These are phyloP conservation scores for Tridacna gigas DNA, from an alignment of 2,888 invertebrate genomes.

Conservation along the genomic window DNA sequence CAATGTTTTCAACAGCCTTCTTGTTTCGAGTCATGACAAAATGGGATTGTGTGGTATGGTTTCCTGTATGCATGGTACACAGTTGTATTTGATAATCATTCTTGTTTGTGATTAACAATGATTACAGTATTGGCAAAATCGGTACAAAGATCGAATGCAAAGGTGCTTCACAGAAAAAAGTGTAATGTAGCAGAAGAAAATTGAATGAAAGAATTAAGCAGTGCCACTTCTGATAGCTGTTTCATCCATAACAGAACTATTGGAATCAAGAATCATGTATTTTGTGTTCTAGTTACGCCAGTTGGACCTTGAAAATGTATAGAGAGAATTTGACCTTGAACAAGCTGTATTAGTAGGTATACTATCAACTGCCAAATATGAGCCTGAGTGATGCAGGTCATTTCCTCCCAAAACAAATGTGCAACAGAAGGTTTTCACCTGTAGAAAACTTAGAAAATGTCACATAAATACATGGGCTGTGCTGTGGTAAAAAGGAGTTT, in stretches of 20 bases:
- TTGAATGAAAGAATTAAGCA: constrained; percentile 30
- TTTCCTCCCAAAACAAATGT: too few species aligned
- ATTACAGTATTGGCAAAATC: background rate
- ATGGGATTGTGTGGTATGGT: too few species aligned
- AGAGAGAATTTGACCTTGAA: background rate
- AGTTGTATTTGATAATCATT: too few species aligned
- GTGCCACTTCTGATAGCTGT: constrained; percentile 19
- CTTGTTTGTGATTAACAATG: background rate
- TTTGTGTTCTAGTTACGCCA: background rate
- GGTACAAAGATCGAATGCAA: background rate
- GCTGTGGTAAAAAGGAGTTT: too few species aligned
- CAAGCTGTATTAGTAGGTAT: background rate
- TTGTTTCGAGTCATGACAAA: too few species aligned
- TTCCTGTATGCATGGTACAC: too few species aligned
- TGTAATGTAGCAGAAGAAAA: constrained; percentile 25
- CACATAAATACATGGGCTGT: too few species aligned
- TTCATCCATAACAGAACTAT: constrained; percentile 25
- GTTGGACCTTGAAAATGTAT: background rate
- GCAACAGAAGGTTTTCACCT: too few species aligned
- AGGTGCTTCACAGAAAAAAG: background rate
- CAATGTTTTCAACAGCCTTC: background rate
- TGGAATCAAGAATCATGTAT: constrained; percentile 12
- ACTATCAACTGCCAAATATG: background rate
- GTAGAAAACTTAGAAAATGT: too few species aligned
- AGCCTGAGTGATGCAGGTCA: too few species aligned